Percentiles rank a stretch among this genome's conserved stretches.
phyloP scores from a whole-genome alignment of 2,888 invertebrate genomes.

The Caenorhabditis sp. region DNA sequence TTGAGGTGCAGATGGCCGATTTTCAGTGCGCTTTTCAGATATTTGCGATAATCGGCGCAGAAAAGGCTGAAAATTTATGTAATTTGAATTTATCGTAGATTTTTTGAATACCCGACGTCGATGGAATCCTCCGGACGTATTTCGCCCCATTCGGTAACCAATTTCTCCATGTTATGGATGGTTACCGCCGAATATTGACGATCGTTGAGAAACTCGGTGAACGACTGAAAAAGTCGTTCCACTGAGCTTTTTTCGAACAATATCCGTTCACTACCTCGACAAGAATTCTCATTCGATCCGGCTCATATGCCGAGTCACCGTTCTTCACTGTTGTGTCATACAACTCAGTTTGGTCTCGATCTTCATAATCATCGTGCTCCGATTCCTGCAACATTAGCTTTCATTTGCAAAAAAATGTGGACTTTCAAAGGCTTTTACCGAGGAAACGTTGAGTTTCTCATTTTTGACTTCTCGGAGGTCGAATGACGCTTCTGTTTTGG shows the following conservation, averaged over 20 bases:
- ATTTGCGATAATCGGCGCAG: conserved; percentile 16
- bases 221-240: conserved; percentile 9
- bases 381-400: conserved; percentile 25
- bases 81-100: too few species aligned
- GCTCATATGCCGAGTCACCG: conserved; percentile 5
- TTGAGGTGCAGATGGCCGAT: neutral
- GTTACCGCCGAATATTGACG: neutral
- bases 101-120: conserved; percentile 14
- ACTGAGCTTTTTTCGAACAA: too few species aligned
- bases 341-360: neutral
- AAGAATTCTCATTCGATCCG: conserved; percentile 24
- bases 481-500: conserved; percentile 5
- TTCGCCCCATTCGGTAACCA: conserved; percentile 17
- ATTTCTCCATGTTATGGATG: conserved; percentile 28
- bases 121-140: neutral
- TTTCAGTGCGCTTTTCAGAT: conserved; percentile 13
- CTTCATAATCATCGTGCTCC: conserved; percentile 22
- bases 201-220: neutral
- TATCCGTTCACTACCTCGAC: neutral
- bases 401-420: neutral
- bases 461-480: too few species aligned
- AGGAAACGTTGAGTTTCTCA: conserved; percentile 2
- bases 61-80: conserved; percentile 15
- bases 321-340: neutral
- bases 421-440: conserved; percentile 11